Evolutionary conservation across 2,888 invertebrate species (phyloP).

Genomic region (Drosophila atroscutellata): DNA sequence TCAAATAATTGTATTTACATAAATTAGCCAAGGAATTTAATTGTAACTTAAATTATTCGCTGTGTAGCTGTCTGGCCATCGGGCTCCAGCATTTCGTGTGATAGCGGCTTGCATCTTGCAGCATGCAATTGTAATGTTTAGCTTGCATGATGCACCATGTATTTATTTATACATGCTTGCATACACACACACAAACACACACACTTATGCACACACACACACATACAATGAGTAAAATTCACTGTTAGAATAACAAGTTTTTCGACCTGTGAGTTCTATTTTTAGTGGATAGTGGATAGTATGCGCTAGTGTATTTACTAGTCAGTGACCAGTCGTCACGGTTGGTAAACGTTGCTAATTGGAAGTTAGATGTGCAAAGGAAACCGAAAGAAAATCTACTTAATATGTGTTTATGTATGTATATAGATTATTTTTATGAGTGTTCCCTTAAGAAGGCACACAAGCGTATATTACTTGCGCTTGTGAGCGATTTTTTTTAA

Average conservation of each 20-base stretch:
- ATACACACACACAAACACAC: slow-evolving; percentile 8
- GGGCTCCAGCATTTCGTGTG: slow-evolving; percentile 24
- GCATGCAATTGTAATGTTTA: slow-evolving; percentile 66
- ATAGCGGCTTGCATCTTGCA: slow-evolving; percentile 31
- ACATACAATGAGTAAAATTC: slow-evolving; percentile 38
- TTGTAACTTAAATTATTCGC: slow-evolving; percentile 2
- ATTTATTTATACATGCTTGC: slow-evolving; percentile 20
- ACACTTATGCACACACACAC: slow-evolving; percentile 18
- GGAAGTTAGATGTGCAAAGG: slow-evolving; percentile 49
- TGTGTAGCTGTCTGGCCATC: slow-evolving; percentile 39
- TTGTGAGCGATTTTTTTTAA: slow-evolving; percentile 5
- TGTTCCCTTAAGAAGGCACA: slow-evolving; percentile 3
- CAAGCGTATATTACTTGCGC: neutral
- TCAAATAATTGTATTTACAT: neutral
- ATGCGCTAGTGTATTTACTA: slow-evolving; percentile 36
- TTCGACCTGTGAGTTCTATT: slow-evolving; percentile 60
- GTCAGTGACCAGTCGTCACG: slow-evolving; percentile 66
- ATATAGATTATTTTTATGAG: slow-evolving; percentile 16
- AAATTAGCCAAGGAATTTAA: neutral
- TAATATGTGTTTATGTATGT: slow-evolving; percentile 33
- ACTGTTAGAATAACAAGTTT: slow-evolving; percentile 72
- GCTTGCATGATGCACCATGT: slow-evolving; percentile 40
- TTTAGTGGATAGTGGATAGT: slow-evolving; percentile 52
- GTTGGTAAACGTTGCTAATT: slow-evolving; percentile 65
- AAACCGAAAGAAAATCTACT: slow-evolving; percentile 41